A percentile compares a stretch with the other conserved stretches of the same genome.
These are phyloP conservation scores for Noctilio leporinus DNA, from an alignment of 2,113 vertebrate species.

Conservation along the genomic window DNA sequence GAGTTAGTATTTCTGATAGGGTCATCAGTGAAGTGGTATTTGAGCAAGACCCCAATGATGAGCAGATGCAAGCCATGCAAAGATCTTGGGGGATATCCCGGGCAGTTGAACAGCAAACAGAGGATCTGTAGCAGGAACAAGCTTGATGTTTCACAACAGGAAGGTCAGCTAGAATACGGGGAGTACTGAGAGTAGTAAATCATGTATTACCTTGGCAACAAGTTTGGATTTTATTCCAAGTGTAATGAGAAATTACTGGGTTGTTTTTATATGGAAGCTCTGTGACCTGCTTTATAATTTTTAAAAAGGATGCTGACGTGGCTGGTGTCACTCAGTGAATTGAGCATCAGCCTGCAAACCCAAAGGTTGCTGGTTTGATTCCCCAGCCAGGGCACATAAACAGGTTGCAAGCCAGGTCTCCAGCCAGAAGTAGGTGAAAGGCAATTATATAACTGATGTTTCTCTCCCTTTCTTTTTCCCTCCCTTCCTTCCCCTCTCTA, in stretches of 20 bases:
- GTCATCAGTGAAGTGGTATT: background rate
- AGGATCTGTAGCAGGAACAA: background rate
- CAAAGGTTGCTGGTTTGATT: too few relatives aligned
- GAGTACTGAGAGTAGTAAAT: background rate
- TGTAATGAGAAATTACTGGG: background rate
- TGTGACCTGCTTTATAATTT: background rate
- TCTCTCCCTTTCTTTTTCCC: too few relatives aligned
- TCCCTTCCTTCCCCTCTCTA: too few relatives aligned
- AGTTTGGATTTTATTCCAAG: background rate
- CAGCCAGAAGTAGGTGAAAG: too few relatives aligned
- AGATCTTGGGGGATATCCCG: background rate
- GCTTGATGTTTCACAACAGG: background rate
- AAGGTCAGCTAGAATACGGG: background rate
- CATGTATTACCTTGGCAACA: background rate
- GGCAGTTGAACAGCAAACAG: background rate
- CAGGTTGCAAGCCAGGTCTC: too few relatives aligned
- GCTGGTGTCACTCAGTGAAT: too few relatives aligned
- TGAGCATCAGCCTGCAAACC: too few relatives aligned
- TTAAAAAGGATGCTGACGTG: background rate
- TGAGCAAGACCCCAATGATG: background rate
- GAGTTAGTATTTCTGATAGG: background rate
- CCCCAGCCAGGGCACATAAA: too few relatives aligned
- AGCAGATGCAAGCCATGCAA: background rate
- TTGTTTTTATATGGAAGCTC: background rate
- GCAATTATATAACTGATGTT: too few relatives aligned